Evolutionary conservation across 2,888 invertebrate genomes (phyloP).

Genomic region (Drosophila antonietae): DNA sequence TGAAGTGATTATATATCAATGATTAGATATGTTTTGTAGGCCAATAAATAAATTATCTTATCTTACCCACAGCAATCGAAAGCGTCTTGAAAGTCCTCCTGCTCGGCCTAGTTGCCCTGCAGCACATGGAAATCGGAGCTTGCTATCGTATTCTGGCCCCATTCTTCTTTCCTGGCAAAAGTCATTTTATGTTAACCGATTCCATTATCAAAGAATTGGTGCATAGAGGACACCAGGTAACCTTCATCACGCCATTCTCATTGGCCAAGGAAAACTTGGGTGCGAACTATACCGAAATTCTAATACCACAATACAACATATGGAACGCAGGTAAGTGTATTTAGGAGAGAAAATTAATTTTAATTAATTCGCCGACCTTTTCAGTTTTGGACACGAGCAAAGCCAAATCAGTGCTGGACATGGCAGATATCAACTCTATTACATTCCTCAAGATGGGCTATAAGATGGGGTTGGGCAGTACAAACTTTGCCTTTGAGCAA

Average conservation of each 20-base stretch:
- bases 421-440: slow-evolving; percentile 44
- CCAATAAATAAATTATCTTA: neutral
- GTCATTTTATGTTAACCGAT: slow-evolving; percentile 85
- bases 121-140: slow-evolving; percentile 40
- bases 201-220: slow-evolving; percentile 83
- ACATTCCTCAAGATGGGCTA: slow-evolving; percentile 51
- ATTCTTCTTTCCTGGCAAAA: slow-evolving; percentile 84
- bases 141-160: slow-evolving; percentile 83
- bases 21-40: neutral
- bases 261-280: slow-evolving; percentile 68
- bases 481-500: slow-evolving; percentile 74
- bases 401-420: slow-evolving; percentile 54
- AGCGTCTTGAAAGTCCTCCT: slow-evolving; percentile 22
- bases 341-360: too few relatives aligned
- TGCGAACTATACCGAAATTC: slow-evolving; percentile 73
- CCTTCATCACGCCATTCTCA: slow-evolving; percentile 70
- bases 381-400: slow-evolving; percentile 61
- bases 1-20: neutral
- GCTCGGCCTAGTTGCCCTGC: slow-evolving; percentile 56
- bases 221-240: slow-evolving; percentile 84
- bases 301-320: slow-evolving; percentile 69
- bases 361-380: neutral
- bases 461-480: slow-evolving; percentile 65
- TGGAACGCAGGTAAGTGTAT: slow-evolving; percentile 61
- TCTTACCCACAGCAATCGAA: slow-evolving; percentile 33